phyloP scores from a whole-genome alignment of 1,140 invertebrate species.

The Dolichoris vasculosae region DNA sequence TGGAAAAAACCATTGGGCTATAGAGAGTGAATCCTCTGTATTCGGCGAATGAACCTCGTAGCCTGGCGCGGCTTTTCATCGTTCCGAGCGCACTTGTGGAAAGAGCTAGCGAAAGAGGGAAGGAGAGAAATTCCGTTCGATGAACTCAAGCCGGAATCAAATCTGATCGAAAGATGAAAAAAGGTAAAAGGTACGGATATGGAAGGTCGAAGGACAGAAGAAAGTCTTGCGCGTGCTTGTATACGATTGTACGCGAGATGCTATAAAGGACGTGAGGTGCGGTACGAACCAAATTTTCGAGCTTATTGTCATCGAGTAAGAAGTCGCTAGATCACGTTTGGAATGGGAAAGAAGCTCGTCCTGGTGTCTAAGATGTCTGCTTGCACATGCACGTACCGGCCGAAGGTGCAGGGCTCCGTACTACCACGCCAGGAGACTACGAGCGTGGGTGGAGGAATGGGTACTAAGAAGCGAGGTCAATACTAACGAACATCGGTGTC shows the following conservation, averaged over 20 bases:
- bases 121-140: constrained; percentile 28
- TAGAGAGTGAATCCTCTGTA: constrained; percentile 57
- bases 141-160: constrained; percentile 36
- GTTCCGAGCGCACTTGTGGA: neutral
- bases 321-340: constrained; percentile 53
- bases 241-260: neutral
- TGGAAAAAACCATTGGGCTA: constrained; percentile 39
- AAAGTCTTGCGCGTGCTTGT: neutral
- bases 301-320: constrained; percentile 52
- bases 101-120: neutral
- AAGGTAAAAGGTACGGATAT: neutral
- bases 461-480: constrained; percentile 2
- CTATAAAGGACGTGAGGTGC: constrained; percentile 32
- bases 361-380: neutral
- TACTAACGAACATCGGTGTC: neutral
- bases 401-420: neutral
- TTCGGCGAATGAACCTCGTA: constrained; percentile 48
- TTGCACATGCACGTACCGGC: neutral
- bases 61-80: constrained; percentile 34
- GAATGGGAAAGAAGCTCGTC: neutral
- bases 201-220: neutral
- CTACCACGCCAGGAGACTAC: neutral
- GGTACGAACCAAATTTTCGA: constrained; percentile 49
- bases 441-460: neutral
- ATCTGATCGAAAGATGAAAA: constrained; percentile 47